Conservation (phyloP, 2,113 vertebrate genomes). For the Dinomys branickii region DNA sequence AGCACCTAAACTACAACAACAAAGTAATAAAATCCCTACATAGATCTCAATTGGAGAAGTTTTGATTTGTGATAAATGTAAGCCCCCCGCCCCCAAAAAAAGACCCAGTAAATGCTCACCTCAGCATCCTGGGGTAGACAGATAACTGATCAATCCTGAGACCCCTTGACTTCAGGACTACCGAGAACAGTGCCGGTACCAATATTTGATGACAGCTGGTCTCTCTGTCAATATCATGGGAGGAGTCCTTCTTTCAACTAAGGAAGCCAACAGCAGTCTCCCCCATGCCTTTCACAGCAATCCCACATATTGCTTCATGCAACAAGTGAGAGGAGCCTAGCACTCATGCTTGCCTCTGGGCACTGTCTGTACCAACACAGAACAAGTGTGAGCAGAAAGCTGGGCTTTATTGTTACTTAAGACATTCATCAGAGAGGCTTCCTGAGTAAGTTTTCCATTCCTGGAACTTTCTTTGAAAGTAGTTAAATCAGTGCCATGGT, state of each 20-base stretch:
- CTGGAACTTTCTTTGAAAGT: neutral
- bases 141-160: neutral
- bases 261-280: neutral
- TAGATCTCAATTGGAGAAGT: neutral
- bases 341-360: neutral
- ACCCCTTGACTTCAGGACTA: neutral
- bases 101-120: neutral
- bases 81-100: neutral
- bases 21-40: neutral
- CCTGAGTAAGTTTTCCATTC: neutral
- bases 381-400: neutral
- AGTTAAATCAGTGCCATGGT: neutral
- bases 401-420: neutral
- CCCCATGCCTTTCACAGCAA: neutral
- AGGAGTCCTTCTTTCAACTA: neutral
- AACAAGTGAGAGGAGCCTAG: neutral
- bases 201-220: neutral
- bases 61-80: conserved; percentile 39
- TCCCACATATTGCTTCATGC: neutral
- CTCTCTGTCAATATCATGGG: neutral
- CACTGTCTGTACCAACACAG: neutral
- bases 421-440: neutral
- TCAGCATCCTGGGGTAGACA: neutral
- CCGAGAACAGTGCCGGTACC: neutral
- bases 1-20: neutral